Base-by-base conservation (phyloP, 30 jellyfish, hydroid and myxozoan species). In the Morbakka virulenta region DNA sequence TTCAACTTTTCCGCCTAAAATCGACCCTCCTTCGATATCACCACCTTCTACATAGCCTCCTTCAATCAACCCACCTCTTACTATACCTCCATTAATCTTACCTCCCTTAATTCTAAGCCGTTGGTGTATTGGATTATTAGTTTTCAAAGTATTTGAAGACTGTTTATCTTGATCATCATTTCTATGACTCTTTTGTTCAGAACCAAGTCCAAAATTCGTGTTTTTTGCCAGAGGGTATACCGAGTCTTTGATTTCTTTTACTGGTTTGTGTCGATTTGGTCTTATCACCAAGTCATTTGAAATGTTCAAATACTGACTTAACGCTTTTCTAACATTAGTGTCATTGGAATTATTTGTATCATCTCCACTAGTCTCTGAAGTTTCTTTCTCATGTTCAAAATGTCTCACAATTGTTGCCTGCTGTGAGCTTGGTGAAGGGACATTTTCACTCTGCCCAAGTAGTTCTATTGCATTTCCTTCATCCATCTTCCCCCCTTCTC, bases 41-140 rank as follows among this genome's bases (percentile, higher is more conserved):
- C 98, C 98, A 1, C 98, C 98, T 2, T 74, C 57, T 22, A 91
- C 82, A 34, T 63, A 28, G 17, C 95, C 95, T 1, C 95, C 86
- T 29, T 6, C 50, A 41, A 74, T 74, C 33, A 13, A 13, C 31
- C 95, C 95, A 27, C 95, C 98, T 9, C 61, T 80, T 24, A 92
- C 82, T 28, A 70, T 80, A 1, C 96, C 98, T 9, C 96, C 96
- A 22, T 91, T 77, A 22, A 89, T 82, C 35, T 67, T 41, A 9
- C 57, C 57, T 6, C 57, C 57, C 17, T 41, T 41, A 17, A 41
- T 41, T 41, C 57, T 9, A 41, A 41, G 57, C 9, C 17, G 57
- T 41, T 41, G 57, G 57, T 17, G 57, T 9, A 6, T 9, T 6
- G 13, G 9, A 9, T 41, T 41, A 41, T 9, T 17, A 6, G 57